Evolutionary conservation across 2,113 vertebrate species (phyloP), one percentile per base, ranked within the genome.

Genomic region (Eulacestoma nigropectus): DNA sequence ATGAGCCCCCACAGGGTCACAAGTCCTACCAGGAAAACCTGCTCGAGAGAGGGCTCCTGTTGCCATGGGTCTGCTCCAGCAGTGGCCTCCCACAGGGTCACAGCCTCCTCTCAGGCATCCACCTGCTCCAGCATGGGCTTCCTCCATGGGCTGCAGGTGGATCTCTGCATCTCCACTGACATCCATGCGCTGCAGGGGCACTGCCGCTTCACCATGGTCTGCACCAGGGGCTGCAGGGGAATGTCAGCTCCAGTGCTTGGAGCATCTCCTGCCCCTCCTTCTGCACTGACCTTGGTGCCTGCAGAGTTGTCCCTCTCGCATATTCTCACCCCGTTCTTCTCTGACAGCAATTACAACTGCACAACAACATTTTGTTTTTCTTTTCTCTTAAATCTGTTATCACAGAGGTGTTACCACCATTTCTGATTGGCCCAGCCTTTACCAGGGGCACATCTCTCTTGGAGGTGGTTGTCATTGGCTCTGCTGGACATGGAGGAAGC

Each of bases 1-100:
- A 52, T 33, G 11, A 44, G 7, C 2, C 9, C 17, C 35, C 5
- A 32, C 20, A 67, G 2, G 16, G 7, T 49, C 26, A 57, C 7
- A 65, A 20, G 42, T 32, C 32, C 32, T 76, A 14, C 44, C 17
- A 44, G 26, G 37, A 68, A 41, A 76, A 18, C 11, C 53, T 37
- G 26, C 4, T 59, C 0, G 0, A 50, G 16, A 11, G 8, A 9
- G 7, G 7, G 11, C 9, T 52, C 5, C 7, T 44, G 11, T 42
- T 42, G 52, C 22, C 30, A 14, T 6, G 3, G 27, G 9, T 37
- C 62, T 35, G 21, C 11, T 49, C 21, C 52, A 67, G 21, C 35
- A 44, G 4, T 8, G 17, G 4, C 33, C 9, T 44, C 44, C 22
- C 27, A 33, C 11, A 52, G 32, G 9, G 5, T 52, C 53, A 27